A percentile compares a stretch with the other conserved stretches of the same genome.
phyloP scores from a whole-genome alignment of 2,113 vertebrate genomes.

The Cacatua alba region DNA sequence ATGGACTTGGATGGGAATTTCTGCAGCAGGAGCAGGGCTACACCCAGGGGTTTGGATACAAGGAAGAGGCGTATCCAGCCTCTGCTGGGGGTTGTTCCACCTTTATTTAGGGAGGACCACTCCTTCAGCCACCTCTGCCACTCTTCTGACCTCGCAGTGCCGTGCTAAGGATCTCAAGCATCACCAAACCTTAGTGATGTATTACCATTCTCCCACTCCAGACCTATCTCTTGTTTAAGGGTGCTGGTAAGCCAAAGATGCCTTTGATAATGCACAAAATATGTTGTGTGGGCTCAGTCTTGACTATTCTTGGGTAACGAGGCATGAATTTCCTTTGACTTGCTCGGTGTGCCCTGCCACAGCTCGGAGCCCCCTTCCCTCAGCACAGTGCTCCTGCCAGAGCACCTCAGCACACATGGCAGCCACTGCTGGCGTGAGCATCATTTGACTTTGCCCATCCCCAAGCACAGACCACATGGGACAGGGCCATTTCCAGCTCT shows the following conservation, averaged over 20 bases:
- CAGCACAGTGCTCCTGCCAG: not conserved
- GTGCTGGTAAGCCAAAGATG: not conserved
- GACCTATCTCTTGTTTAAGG: not conserved
- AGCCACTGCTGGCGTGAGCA: not conserved
- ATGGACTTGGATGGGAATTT: not conserved
- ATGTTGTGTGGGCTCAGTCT: not conserved
- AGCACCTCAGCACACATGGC: fast-evolving
- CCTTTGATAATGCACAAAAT: not conserved
- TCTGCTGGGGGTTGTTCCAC: not conserved
- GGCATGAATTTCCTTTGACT: not conserved
- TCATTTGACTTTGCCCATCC: not conserved
- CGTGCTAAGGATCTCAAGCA: not conserved
- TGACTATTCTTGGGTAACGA: not conserved
- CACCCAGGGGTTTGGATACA: not conserved
- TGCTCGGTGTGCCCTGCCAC: fast-evolving
- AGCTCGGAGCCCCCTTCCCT: not conserved
- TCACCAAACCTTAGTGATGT: not conserved
- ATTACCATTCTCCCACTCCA: not conserved
- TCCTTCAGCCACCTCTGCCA: not conserved
- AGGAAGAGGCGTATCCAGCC: not conserved
- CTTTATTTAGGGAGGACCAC: not conserved
- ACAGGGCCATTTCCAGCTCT: not conserved
- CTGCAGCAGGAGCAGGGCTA: not conserved
- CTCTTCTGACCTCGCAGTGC: not conserved
- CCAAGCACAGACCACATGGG: fast-evolving